These are phyloP conservation scores for Catostomus latipinnis DNA, from an alignment of 2,797 vertebrate genomes.

Conservation along the genomic window DNA sequence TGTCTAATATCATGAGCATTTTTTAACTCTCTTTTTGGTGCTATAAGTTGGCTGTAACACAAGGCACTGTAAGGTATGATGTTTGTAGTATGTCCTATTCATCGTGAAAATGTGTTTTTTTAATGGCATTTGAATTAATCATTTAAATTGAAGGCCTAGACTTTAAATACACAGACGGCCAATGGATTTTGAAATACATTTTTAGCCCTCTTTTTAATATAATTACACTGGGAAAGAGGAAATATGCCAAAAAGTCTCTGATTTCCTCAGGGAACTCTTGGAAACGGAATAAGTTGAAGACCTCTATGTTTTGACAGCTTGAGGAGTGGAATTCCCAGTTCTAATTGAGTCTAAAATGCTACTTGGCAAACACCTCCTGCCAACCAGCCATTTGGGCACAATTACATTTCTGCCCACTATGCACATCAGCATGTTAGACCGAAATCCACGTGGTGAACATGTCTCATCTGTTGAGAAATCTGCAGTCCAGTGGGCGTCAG, in stretches of 20 bases:
- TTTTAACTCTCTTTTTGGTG: no score
- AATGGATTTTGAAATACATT: conserved; percentile 51
- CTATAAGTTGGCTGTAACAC: no score
- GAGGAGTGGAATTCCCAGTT: conserved; percentile 48
- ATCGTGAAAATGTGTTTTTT: no score
- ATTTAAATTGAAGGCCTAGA: no score
- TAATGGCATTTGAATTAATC: no score
- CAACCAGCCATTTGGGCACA: conserved; percentile 46
- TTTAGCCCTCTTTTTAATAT: conserved; percentile 14
- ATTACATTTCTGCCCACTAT: conserved; percentile 45
- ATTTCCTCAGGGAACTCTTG: conserved; percentile 55
- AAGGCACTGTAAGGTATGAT: no score
- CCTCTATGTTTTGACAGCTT: conserved; percentile 53
- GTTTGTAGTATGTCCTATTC: no score
- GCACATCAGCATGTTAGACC: conserved; percentile 30
- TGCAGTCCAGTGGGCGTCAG: conserved; percentile 15
- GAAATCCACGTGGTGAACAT: conserved; percentile 27
- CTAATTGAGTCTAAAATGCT: conserved; percentile 61
- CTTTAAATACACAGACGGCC: background rate
- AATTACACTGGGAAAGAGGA: conserved; percentile 22
- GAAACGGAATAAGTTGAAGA: conserved; percentile 44
- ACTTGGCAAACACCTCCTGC: conserved; percentile 52
- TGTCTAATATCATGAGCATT: no score
- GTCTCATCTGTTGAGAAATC: conserved; percentile 20
- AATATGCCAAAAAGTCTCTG: conserved; percentile 44